phyloP scores from a whole-genome alignment of 1,140 invertebrate species.

The Diabrotica undecimpunctata region DNA sequence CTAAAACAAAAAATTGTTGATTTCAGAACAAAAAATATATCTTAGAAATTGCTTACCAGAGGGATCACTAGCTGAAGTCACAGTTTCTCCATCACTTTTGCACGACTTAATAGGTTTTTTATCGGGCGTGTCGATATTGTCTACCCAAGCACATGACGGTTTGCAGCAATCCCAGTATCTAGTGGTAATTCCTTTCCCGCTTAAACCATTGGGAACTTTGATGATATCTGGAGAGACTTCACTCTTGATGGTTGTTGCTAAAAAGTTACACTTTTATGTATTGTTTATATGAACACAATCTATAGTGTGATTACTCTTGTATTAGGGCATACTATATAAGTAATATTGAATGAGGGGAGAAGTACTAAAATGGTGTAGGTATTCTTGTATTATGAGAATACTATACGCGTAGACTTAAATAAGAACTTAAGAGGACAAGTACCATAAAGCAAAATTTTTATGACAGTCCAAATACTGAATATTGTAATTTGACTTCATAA shows the following conservation, averaged over 20 bases:
- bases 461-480: too few species aligned
- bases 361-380: too few species aligned
- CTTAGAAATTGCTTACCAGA: background rate
- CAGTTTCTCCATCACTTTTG: constrained; percentile 18
- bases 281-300: too few species aligned
- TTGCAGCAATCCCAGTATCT: constrained; percentile 27
- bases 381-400: too few species aligned
- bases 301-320: too few species aligned
- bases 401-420: too few species aligned
- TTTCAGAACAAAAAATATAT: background rate
- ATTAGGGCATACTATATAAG: too few species aligned
- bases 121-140: background rate
- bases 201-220: background rate
- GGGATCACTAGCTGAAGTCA: background rate
- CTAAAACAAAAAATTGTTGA: background rate
- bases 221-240: constrained; percentile 16
- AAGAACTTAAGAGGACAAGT: too few species aligned
- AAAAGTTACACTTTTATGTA: background rate
- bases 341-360: too few species aligned
- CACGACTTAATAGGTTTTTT: constrained; percentile 13
- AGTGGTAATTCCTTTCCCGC: constrained; percentile 19
- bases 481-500: too few species aligned
- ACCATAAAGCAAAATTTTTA: too few species aligned
- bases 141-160: constrained; percentile 22
- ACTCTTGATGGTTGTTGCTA: background rate